Conservation (phyloP, 2,888 invertebrate genomes). For the Rhorus exstirpatorius region DNA sequence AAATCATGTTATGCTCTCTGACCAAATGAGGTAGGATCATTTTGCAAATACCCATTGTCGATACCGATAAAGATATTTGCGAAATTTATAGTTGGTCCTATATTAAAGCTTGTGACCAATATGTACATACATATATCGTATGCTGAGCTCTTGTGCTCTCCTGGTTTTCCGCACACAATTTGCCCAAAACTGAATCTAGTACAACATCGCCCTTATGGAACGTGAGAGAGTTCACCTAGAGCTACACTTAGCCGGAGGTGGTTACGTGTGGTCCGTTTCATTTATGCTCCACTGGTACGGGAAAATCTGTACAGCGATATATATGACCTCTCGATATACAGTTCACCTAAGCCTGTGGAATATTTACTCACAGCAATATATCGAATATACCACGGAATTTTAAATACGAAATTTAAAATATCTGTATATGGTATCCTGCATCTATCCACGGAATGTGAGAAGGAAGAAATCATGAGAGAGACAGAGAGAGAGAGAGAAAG, state of each 20-base stretch:
- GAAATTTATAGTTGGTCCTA: slow-evolving; percentile 48
- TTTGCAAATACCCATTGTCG: slow-evolving; percentile 46
- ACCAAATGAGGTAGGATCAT: slow-evolving; percentile 57
- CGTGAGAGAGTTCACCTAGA: slow-evolving; percentile 27
- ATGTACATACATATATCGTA: slow-evolving; percentile 18
- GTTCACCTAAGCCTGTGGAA: slow-evolving; percentile 37
- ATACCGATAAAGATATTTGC: slow-evolving; percentile 67
- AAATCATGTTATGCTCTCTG: slow-evolving; percentile 48
- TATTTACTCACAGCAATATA: slow-evolving; percentile 28
- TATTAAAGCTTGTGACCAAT: slow-evolving; percentile 25
- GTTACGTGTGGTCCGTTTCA: slow-evolving; percentile 46
- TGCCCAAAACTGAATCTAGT: slow-evolving; percentile 30
- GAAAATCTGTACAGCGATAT: slow-evolving; percentile 33
- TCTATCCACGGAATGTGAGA: neutral
- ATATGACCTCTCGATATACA: slow-evolving; percentile 45
- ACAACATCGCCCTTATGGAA: slow-evolving; percentile 45
- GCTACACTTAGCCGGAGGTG: neutral
- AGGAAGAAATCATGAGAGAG: neutral
- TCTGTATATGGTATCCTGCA: no score
- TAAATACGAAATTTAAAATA: no score
- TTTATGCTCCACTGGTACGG: slow-evolving; percentile 30
- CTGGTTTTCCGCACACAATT: slow-evolving; percentile 18
- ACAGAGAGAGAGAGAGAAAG: slow-evolving; percentile 6
- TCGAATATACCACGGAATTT: neutral
- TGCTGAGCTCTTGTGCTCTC: slow-evolving; percentile 14